A percentile compares a stretch with the other conserved stretches of the same genome.
phyloP scores from a whole-genome alignment of 2,888 invertebrate genomes.

The Epistrophella euchroma region DNA sequence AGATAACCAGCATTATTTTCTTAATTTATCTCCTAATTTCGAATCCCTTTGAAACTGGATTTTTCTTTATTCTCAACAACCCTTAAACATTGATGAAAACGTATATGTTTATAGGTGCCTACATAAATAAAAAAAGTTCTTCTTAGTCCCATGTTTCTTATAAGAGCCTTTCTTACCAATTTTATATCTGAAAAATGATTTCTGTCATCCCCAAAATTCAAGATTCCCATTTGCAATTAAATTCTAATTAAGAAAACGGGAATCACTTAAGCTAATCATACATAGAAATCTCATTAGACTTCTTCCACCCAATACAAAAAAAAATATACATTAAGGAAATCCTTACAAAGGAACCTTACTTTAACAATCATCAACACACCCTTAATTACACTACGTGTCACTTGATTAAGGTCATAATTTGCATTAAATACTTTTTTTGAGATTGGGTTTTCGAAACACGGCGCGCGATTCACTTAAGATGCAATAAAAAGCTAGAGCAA shows the following conservation, averaged over 20 bases:
- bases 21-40: background rate
- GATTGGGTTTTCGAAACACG: no score
- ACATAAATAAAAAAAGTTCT: background rate
- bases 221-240: constrained; percentile 57
- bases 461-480: no score
- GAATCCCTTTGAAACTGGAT: background rate
- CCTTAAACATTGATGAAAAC: constrained; percentile 5
- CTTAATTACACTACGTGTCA: constrained; percentile 12
- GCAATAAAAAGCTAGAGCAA: no score
- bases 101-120: no score
- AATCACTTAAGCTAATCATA: constrained; percentile 69
- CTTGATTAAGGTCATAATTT: background rate
- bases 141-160: background rate
- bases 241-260: constrained; percentile 58
- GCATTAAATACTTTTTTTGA: background rate
- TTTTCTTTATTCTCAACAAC: background rate
- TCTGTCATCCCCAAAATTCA: constrained; percentile 42
- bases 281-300: constrained; percentile 72
- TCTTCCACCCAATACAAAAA: background rate
- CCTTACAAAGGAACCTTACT: constrained; percentile 11
- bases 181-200: constrained; percentile 60
- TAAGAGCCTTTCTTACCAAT: constrained; percentile 27
- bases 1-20: constrained; percentile 3
- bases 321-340: constrained; percentile 50
- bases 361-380: constrained; percentile 25